These are phyloP conservation scores for Acanthornis magna DNA, from an alignment of 2,797 vertebrate genomes.

Conservation along the genomic window DNA sequence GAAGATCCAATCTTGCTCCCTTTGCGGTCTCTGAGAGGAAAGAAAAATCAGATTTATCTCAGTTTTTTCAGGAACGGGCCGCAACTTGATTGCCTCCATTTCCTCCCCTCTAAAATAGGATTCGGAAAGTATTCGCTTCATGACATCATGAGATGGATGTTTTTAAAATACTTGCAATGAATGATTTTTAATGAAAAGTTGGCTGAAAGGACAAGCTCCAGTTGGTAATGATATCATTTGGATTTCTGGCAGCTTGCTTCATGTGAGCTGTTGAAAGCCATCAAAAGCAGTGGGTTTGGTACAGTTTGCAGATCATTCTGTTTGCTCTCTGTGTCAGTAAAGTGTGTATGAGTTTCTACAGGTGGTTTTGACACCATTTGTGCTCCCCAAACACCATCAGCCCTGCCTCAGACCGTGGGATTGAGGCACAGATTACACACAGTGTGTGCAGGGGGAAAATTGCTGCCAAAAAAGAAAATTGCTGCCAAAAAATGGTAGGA, in stretches of 20 bases:
- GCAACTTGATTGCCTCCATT: constrained; percentile 33
- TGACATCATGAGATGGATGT: constrained; percentile 19
- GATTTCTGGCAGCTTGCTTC: not conserved
- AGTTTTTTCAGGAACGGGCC: constrained; percentile 8
- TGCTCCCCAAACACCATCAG: not conserved
- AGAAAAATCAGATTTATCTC: constrained; percentile 44
- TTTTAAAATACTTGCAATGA: constrained; percentile 22
- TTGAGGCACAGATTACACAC: accelerated
- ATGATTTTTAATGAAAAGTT: constrained; percentile 39
- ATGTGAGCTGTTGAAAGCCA: constrained; percentile 1
- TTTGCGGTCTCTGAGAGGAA: constrained; percentile 3
- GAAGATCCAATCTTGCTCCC: constrained; percentile 4
- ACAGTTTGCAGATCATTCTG: accelerated
- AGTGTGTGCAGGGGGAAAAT: accelerated
- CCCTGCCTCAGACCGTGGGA: accelerated
- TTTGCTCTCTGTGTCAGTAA: accelerated
- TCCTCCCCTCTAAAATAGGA: constrained; percentile 30
- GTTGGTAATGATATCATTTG: constrained; percentile 17
- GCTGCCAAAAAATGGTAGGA: not conserved
- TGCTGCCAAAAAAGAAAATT: not conserved
- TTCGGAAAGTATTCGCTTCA: constrained; percentile 20
- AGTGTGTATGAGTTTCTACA: accelerated
- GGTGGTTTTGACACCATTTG: accelerated
- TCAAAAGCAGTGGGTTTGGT: not conserved
- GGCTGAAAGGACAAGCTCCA: not conserved